A percentile compares a stretch with the other conserved stretches of the same genome.
Evolutionary conservation across 2,797 vertebrate species (phyloP).

Genomic region (Mormyrus hasselquistii): DNA sequence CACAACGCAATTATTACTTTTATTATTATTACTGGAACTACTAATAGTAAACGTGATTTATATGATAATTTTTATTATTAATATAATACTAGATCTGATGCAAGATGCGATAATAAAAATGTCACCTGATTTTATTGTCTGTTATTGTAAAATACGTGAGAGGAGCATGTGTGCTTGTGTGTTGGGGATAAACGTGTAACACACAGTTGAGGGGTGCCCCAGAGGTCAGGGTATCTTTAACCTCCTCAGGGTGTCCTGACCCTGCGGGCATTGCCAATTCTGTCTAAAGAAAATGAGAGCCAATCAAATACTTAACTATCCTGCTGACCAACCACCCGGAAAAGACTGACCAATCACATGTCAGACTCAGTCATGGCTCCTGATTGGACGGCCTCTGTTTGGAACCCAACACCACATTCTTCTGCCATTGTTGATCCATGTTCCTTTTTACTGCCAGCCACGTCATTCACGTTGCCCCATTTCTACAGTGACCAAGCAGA

Average conservation of each 20-base stretch:
- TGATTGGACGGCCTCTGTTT: not conserved
- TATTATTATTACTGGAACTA: constrained; percentile 9
- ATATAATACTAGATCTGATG: constrained; percentile 16
- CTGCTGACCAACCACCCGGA: not conserved
- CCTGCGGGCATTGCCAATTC: not conserved
- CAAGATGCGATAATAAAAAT: not conserved
- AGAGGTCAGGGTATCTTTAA: not conserved
- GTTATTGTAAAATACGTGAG: not conserved
- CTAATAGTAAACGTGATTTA: not conserved
- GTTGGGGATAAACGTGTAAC: not conserved
- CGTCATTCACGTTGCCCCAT: constrained; percentile 38
- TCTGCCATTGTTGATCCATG: not conserved
- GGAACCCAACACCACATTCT: not conserved
- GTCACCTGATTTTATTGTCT: not conserved
- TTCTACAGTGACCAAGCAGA: constrained; percentile 44
- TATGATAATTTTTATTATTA: constrained; percentile 22
- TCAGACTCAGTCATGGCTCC: not conserved
- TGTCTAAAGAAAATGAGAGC: not conserved
- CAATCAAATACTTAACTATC: not conserved
- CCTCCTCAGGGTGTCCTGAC: not conserved
- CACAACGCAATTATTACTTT: constrained; percentile 2
- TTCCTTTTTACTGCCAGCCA: not conserved
- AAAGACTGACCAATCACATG: not conserved
- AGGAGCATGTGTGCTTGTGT: not conserved
- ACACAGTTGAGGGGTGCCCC: not conserved